Conservation (phyloP, 2,888 invertebrate species). For the Teinopalpus imperialis region DNA sequence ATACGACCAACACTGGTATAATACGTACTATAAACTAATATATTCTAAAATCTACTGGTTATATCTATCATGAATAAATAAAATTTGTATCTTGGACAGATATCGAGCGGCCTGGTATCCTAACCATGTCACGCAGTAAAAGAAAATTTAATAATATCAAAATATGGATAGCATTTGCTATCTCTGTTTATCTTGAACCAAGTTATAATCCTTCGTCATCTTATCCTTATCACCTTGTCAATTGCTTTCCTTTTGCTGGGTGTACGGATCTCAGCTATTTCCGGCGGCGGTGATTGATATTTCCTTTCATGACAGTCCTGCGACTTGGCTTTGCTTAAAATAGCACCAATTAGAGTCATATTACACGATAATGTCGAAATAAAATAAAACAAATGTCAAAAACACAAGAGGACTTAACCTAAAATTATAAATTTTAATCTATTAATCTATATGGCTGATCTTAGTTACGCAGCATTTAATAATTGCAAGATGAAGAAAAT, state of each 20-base stretch:
- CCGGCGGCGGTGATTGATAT: constrained; percentile 57
- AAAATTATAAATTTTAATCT: constrained; percentile 7
- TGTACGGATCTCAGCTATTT: constrained; percentile 31
- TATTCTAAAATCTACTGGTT: too few species aligned
- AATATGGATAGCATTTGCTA: too few species aligned
- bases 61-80: too few species aligned
- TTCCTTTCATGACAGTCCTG: constrained; percentile 36
- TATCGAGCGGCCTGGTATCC: too few species aligned
- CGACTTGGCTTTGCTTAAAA: constrained; percentile 48
- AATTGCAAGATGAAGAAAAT: too few species aligned
- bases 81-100: too few species aligned
- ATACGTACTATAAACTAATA: too few species aligned
- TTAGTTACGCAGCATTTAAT: neutral
- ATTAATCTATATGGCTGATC: constrained; percentile 22
- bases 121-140: too few species aligned
- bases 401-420: neutral
- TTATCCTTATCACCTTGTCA: constrained; percentile 28
- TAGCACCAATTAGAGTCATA: constrained; percentile 51
- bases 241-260: constrained; percentile 24
- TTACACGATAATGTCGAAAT: constrained; percentile 16
- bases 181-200: too few species aligned
- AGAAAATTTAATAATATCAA: too few species aligned
- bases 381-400: constrained; percentile 12
- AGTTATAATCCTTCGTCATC: too few species aligned
- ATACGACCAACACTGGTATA: too few species aligned